Conservation (phyloP, 1,140 invertebrate species). For the Diabrotica undecimpunctata region DNA sequence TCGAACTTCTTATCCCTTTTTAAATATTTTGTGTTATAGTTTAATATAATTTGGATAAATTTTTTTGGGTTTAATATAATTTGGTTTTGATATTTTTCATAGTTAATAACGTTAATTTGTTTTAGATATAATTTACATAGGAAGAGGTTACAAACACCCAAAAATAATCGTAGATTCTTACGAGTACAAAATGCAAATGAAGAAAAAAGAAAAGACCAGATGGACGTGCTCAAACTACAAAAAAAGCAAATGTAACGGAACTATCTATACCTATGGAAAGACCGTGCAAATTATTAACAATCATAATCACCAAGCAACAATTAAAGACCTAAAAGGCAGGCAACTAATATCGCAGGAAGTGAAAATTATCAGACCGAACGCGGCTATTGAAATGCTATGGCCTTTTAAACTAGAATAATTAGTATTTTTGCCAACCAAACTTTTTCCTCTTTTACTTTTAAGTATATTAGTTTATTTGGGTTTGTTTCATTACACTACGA, state of each 20-base stretch:
- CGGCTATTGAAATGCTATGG: background rate
- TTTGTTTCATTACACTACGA: too few species aligned
- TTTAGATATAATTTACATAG: conserved; percentile 24
- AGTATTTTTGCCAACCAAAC: too few species aligned
- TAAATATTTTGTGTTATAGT: too few species aligned
- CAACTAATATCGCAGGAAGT: conserved; percentile 12
- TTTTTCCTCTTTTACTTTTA: too few species aligned
- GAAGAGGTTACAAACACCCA: conserved; percentile 25
- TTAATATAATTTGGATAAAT: too few species aligned
- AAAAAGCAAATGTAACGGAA: conserved; percentile 21
- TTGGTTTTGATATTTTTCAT: too few species aligned
- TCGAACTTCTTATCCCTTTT: too few species aligned
- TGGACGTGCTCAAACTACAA: conserved; percentile 26
- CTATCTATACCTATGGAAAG: conserved; percentile 24
- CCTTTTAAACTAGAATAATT: background rate
- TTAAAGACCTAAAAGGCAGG: conserved; percentile 3
- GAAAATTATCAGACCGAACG: conserved; percentile 8
- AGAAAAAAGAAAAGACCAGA: conserved; percentile 24
- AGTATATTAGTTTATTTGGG: too few species aligned
- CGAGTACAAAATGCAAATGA: conserved; percentile 25
- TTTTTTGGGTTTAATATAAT: too few species aligned
- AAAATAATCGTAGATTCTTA: conserved; percentile 25
- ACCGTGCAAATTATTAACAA: conserved; percentile 24
- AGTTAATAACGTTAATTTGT: background rate
- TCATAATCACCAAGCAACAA: conserved; percentile 25